phyloP scores from a whole-genome alignment of 2,797 vertebrate genomes.

The Hemitrygon akajei region DNA sequence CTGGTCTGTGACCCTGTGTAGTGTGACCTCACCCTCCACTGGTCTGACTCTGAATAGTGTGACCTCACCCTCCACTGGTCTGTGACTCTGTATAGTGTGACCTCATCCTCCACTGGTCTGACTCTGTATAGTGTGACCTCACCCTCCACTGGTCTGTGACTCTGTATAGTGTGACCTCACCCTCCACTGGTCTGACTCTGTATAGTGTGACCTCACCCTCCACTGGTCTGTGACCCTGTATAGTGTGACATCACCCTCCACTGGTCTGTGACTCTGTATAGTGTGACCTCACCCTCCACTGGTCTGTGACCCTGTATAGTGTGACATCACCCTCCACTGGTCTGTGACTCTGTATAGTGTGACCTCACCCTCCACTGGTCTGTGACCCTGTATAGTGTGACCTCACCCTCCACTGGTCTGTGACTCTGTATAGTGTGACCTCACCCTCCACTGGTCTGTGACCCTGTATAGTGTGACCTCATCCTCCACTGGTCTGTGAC shows the following conservation, averaged over 20 bases:
- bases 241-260: neutral
- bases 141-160: too few relatives aligned
- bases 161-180: neutral
- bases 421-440: neutral
- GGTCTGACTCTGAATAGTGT: neutral
- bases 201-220: neutral
- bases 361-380: too few relatives aligned
- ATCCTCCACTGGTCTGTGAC: too few relatives aligned
- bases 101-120: neutral
- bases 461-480: neutral
- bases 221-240: neutral
- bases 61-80: neutral
- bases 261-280: neutral
- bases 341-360: too few relatives aligned
- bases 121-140: neutral
- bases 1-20: neutral
- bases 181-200: neutral
- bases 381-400: neutral
- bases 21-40: neutral
- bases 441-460: neutral
- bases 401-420: neutral
- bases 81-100: neutral
- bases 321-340: neutral
- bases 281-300: neutral
- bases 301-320: too few relatives aligned